Evolutionary conservation across 2,888 invertebrate genomes (phyloP).

Genomic region (Chloroclystis v-ata): DNA sequence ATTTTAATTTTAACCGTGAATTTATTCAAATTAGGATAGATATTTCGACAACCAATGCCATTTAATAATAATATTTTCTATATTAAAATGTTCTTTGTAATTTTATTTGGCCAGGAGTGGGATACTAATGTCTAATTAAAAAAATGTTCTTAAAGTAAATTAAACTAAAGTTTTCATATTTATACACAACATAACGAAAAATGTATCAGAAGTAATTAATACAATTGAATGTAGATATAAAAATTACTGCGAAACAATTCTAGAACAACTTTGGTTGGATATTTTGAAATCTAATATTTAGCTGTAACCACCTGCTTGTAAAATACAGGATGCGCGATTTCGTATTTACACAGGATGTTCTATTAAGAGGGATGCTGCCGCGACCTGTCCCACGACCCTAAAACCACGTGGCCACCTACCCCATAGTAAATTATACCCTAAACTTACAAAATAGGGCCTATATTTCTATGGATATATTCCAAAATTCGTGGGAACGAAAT

Average conservation of each 20-base stretch:
- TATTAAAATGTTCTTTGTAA: no score
- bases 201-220: no score
- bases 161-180: no score
- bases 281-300: neutral
- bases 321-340: conserved; percentile 60
- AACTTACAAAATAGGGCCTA: conserved; percentile 9
- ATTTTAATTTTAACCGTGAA: no score
- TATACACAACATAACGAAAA: no score
- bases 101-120: no score
- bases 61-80: no score
- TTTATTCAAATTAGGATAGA: no score
- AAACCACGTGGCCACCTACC: conserved; percentile 41
- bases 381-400: conserved; percentile 72
- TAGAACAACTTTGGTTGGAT: neutral
- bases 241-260: neutral
- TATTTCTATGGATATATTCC: conserved; percentile 18
- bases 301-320: conserved; percentile 12
- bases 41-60: no score
- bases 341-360: conserved; percentile 58
- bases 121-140: no score
- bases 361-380: conserved; percentile 67
- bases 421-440: conserved; percentile 21
- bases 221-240: no score
- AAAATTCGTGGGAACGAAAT: conserved; percentile 63
- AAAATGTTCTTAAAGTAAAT: no score